phyloP scores from a whole-genome alignment of 2,113 vertebrate genomes.

The Pomatostomus ruficeps region DNA sequence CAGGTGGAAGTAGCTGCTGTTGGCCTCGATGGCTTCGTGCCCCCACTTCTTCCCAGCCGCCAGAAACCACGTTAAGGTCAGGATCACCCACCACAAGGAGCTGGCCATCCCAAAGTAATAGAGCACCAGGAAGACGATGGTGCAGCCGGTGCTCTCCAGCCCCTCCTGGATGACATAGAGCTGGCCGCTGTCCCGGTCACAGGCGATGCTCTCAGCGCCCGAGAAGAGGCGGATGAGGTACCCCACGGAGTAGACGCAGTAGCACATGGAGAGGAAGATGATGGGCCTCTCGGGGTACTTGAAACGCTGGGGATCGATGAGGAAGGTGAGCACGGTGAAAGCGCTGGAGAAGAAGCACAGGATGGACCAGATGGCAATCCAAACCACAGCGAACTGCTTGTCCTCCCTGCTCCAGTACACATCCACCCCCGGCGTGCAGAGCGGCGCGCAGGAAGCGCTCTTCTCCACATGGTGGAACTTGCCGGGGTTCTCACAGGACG shows the following conservation, averaged over 20 bases:
- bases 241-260: conserved; percentile 94
- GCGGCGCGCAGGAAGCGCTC: conserved; percentile 90
- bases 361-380: conserved; percentile 93
- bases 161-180: conserved; percentile 98
- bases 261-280: conserved; percentile 98
- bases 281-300: conserved; percentile 96
- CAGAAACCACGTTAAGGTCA: conserved; percentile 95
- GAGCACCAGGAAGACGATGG: conserved; percentile 93
- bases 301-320: conserved; percentile 92
- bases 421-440: conserved; percentile 89
- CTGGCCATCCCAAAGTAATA: conserved; percentile 99
- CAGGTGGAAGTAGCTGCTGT: conserved; percentile 98
- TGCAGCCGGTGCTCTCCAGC: conserved; percentile 95
- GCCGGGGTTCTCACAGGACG: conserved; percentile 82
- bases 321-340: conserved; percentile 96
- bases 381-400: conserved; percentile 90
- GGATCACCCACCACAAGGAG: conserved; percentile 96
- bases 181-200: conserved; percentile 90
- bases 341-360: conserved; percentile 95
- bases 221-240: conserved; percentile 95
- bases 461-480: conserved; percentile 97
- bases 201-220: conserved; percentile 90
- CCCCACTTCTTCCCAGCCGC: conserved; percentile 98
- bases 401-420: conserved; percentile 94
- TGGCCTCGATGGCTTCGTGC: conserved; percentile 95